Evolutionary conservation across 2,113 vertebrate species (phyloP).

Genomic region (Kryptolebias marmoratus): DNA sequence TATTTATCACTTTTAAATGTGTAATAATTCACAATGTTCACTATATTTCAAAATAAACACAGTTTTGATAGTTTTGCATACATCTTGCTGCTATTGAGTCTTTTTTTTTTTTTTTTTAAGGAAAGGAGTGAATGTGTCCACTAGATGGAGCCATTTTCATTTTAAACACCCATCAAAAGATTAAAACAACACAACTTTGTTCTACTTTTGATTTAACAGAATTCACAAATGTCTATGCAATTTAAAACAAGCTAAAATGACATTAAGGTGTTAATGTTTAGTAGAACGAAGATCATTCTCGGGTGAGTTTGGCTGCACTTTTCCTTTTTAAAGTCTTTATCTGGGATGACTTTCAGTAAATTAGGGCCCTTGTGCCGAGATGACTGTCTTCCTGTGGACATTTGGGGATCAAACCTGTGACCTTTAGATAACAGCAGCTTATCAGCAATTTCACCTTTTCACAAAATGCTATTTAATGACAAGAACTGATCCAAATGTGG

Average conservation of each 20-base stretch:
- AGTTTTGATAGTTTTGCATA: slow-evolving; percentile 25
- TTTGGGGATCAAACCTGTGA: slow-evolving; percentile 21
- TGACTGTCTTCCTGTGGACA: background rate
- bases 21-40: slow-evolving; percentile 62
- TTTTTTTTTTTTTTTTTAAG: background rate
- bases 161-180: background rate
- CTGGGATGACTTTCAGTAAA: background rate
- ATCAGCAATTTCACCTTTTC: too few relatives aligned
- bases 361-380: too few relatives aligned
- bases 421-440: slow-evolving; percentile 4
- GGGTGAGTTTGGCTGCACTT: background rate
- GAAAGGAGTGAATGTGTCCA: background rate
- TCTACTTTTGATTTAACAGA: too few relatives aligned
- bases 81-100: background rate
- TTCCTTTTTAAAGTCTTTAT: background rate
- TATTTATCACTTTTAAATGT: slow-evolving; percentile 40
- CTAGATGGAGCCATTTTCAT: slow-evolving; percentile 44
- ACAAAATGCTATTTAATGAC: too few relatives aligned
- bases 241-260: too few relatives aligned
- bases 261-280: too few relatives aligned
- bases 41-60: slow-evolving; percentile 74
- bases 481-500: background rate
- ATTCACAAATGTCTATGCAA: background rate
- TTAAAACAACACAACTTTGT: too few relatives aligned
- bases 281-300: too few relatives aligned